These are phyloP conservation scores for Mechanitis messenoides DNA, from an alignment of 2,888 invertebrate genomes.

Conservation along the genomic window DNA sequence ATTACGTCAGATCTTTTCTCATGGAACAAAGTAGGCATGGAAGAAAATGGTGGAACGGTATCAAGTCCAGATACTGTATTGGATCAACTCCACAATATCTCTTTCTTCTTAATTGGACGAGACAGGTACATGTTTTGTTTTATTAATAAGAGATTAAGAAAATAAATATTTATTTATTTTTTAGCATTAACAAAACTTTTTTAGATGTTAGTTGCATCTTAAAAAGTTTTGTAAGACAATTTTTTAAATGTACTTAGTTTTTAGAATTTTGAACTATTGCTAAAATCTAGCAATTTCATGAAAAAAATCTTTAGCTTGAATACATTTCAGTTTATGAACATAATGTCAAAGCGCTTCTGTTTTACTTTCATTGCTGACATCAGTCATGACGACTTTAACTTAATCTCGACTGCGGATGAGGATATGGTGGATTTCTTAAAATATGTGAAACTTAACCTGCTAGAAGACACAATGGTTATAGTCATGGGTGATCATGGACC, in stretches of 20 bases:
- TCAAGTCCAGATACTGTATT: conserved; percentile 67
- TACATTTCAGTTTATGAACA: conserved; percentile 46
- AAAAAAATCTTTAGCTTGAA: background rate
- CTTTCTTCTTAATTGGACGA: conserved; percentile 79
- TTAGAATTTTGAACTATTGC: too few species aligned
- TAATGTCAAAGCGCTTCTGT: conserved; percentile 80
- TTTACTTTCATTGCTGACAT: conserved; percentile 94
- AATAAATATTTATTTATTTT: too few species aligned
- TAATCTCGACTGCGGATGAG: conserved; percentile 85
- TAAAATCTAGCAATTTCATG: too few species aligned
- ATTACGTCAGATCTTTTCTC: conserved; percentile 90
- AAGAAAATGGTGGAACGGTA: conserved; percentile 47
- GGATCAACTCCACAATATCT: conserved; percentile 84
- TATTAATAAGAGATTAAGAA: too few species aligned
- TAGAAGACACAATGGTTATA: conserved; percentile 89
- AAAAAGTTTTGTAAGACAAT: too few species aligned
- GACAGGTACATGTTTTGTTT: conserved; percentile 71
- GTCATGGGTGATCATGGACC: conserved; percentile 97
- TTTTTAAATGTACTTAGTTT: too few species aligned
- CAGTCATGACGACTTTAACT: conserved; percentile 90
- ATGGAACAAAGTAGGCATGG: conserved; percentile 71
- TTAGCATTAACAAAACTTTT: too few species aligned
- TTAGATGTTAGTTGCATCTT: too few species aligned
- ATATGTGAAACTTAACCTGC: conserved; percentile 73
- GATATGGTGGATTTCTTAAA: conserved; percentile 82